These are phyloP conservation scores for Drosophila cyrtoloma DNA, from an alignment of 2,888 invertebrate genomes.

Conservation along the genomic window DNA sequence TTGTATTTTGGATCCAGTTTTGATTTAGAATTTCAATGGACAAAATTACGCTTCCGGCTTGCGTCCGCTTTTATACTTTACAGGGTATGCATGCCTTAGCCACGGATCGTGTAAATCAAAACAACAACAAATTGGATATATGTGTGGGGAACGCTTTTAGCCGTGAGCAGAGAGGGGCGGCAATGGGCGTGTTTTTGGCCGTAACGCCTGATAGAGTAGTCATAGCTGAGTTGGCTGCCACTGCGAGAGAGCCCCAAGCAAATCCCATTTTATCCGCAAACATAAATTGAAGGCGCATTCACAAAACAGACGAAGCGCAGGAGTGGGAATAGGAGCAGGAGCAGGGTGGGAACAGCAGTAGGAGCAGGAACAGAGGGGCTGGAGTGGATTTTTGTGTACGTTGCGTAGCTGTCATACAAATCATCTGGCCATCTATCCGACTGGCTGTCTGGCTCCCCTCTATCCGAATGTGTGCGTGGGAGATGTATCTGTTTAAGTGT, in stretches of 20 bases:
- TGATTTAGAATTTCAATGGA: background rate
- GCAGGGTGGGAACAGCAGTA: background rate
- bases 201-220: slow-evolving; percentile 46
- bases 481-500: slow-evolving; percentile 68
- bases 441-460: background rate
- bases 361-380: background rate
- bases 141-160: slow-evolving; percentile 53
- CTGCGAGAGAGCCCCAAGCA: slow-evolving; percentile 50
- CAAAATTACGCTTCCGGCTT: background rate
- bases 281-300: slow-evolving; percentile 79
- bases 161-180: slow-evolving; percentile 29
- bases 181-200: slow-evolving; percentile 47
- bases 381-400: slow-evolving; percentile 34
- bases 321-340: background rate
- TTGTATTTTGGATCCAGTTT: background rate
- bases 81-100: slow-evolving; percentile 35
- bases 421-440: slow-evolving; percentile 59
- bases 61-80: background rate
- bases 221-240: slow-evolving; percentile 47
- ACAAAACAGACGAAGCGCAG: slow-evolving; percentile 15
- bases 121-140: slow-evolving; percentile 77
- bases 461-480: background rate
- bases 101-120: slow-evolving; percentile 72
- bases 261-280: slow-evolving; percentile 81
- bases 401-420: slow-evolving; percentile 75